Base-by-base conservation (phyloP, 1,140 invertebrate species). In the Drosophila ananassae region DNA sequence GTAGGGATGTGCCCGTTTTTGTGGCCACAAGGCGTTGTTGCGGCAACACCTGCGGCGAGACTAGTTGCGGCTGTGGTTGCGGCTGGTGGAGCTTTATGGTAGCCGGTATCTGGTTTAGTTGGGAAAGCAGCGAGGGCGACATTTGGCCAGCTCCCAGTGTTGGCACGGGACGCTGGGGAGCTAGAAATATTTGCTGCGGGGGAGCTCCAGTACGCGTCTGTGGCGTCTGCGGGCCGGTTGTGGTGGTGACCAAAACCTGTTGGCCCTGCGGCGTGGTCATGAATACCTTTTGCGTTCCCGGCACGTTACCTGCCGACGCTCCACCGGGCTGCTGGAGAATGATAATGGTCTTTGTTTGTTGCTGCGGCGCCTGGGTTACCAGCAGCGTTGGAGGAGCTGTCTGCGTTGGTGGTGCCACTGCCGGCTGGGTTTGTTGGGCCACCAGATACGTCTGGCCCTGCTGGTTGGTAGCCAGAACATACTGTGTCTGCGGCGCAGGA, bases 321-420 rank as follows among this genome's bases (percentile, higher is more conserved):
- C 76, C 83, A 2, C 75, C 59, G 72, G 95, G 95, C 25, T 95
- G 95, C 74, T 96, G 95, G 12, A 96, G 79, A 50, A 96, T 95
- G 37, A 96, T 96, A 21, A 96, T 95, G 0, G 95, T 96, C 74
- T 96, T 96, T 0, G 94, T 93, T 10, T 93, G 92, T 46, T 91
- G 91, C 47, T 90, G 91, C 28, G 69, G 80, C 2, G 90, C 58
- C 63, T 92, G 93, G 0, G 92, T 92, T 3, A 92, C 91, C 7
- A 91, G 91, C 22, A 77, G 72, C 10, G 77, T 91, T 52, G 77
- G 91, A 13, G 72, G 53, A 4, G 69, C 51, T 0, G 75, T 32
- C 24, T 80, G 28, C 1, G 21, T 79, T 22, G 73, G 74, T 12
- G 83, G 57, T 0, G 66, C 73, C 1, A 62, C 68, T 2, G 78